These are phyloP conservation scores for Zaprionus africanus DNA, from an alignment of 1,140 invertebrate genomes.

Conservation along the genomic window DNA sequence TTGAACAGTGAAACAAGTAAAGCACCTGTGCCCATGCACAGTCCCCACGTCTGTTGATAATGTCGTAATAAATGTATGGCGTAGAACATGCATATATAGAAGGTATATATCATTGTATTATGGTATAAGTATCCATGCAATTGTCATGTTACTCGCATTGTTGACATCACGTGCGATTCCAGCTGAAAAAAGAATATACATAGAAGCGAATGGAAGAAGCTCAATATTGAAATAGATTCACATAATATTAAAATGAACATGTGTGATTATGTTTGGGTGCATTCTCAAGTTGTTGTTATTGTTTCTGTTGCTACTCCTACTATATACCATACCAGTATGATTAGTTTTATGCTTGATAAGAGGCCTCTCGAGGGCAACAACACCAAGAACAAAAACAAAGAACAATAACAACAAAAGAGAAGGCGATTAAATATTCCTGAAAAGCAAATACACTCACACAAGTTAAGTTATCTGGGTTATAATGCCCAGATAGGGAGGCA, in stretches of 20 bases:
- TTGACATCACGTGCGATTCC: conserved; percentile 9
- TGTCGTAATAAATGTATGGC: conserved; percentile 8
- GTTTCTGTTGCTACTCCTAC: neutral
- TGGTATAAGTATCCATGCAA: neutral
- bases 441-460: conserved; percentile 14
- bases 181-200: conserved; percentile 11
- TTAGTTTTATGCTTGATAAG: conserved; percentile 39
- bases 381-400: conserved; percentile 16
- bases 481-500: neutral
- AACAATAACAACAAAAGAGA: conserved; percentile 14
- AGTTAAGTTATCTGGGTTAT: conserved; percentile 29
- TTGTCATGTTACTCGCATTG: neutral
- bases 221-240: conserved; percentile 3
- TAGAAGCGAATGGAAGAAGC: neutral
- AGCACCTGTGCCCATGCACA: conserved; percentile 8
- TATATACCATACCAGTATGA: neutral
- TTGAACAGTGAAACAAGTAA: neutral
- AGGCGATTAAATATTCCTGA: conserved; percentile 32
- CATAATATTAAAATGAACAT: neutral
- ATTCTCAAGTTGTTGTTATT: neutral
- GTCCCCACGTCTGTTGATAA: conserved; percentile 10
- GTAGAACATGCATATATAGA: conserved; percentile 4
- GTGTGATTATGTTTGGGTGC: neutral
- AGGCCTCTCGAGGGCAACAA: conserved; percentile 25
- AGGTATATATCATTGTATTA: neutral